phyloP scores from a whole-genome alignment of 2,888 invertebrate genomes.

The Metopia argyrocephala region DNA sequence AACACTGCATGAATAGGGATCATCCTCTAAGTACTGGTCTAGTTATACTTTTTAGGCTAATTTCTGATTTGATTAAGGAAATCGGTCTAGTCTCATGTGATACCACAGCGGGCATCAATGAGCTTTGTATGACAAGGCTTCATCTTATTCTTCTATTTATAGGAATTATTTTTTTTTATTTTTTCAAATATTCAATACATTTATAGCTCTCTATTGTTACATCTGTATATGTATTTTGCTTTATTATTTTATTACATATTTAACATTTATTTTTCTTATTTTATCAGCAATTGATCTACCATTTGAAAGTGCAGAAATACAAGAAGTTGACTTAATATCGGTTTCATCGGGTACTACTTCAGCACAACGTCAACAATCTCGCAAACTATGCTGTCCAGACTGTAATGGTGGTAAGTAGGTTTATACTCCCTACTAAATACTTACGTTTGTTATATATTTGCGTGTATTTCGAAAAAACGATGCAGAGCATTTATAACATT shows the following conservation, averaged over 20 bases:
- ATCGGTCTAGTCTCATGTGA: too few species aligned
- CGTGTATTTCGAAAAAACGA: too few species aligned
- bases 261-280: constrained; percentile 21
- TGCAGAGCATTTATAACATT: too few species aligned
- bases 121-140: too few species aligned
- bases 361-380: constrained; percentile 56
- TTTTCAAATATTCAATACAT: not conserved
- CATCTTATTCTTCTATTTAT: too few species aligned
- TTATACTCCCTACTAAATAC: too few species aligned
- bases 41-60: too few species aligned
- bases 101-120: too few species aligned
- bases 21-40: too few species aligned
- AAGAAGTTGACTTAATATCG: constrained; percentile 44
- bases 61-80: too few species aligned
- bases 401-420: constrained; percentile 75
- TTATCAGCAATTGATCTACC: constrained; percentile 66
- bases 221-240: not conserved
- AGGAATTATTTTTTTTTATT: too few species aligned
- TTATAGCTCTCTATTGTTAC: not conserved
- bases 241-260: constrained; percentile 8
- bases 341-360: constrained; percentile 23
- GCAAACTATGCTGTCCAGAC: constrained; percentile 74
- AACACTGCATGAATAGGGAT: too few species aligned
- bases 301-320: constrained; percentile 56
- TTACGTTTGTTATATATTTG: not conserved